Evolutionary conservation across 2,888 invertebrate genomes (phyloP), one percentile per base, ranked within the genome.

Genomic region (Andrena praecox): DNA sequence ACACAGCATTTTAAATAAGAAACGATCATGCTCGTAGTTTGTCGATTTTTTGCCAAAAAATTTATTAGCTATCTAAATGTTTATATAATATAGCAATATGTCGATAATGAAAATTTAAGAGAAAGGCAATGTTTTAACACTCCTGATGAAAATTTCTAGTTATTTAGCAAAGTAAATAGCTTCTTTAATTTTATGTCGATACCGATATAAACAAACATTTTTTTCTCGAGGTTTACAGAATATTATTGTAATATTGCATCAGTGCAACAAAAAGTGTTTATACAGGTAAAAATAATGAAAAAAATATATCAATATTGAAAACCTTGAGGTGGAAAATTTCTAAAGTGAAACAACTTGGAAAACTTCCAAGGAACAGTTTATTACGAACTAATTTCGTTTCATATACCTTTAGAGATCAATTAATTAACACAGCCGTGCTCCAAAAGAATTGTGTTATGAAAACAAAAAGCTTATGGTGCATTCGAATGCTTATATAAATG

Each of bases 1-100:
- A 62, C 54, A 77, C 20, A n/a, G 62, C 29, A 75, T 69, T 82
- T 82, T 42, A 67, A 79, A 74, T 59, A 33, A 72, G 67, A 59
- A 78, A 48, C 10, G 8, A 76, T 80, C 7, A 35, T 59, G n/a
- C 62, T 56, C 50, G 12, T 7, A 74, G 33, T 67, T n/a, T 66
- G 7, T 42, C 3, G 2, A 70, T 24, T 42, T 5, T 10, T 5
- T n/a, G 7, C 20, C 3, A 4, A 50, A 33, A 52, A 62, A 42
- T 50, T 6, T n/a, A 56, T 20, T 20, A 10, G 12, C 6, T 29
- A 62, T 20, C 35, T 20, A 24, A 68, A 31, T 27, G 3, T 10
- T 54, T n/a, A 20, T 35, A 66, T 52, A 60, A 64, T 70, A 20
- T 1, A 16, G 42, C 12, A 42, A 42, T 42, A 42, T 42, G 16